Base-by-base conservation (phyloP, 1,140 invertebrate species). In the Holcopasites calliopsidis region DNA sequence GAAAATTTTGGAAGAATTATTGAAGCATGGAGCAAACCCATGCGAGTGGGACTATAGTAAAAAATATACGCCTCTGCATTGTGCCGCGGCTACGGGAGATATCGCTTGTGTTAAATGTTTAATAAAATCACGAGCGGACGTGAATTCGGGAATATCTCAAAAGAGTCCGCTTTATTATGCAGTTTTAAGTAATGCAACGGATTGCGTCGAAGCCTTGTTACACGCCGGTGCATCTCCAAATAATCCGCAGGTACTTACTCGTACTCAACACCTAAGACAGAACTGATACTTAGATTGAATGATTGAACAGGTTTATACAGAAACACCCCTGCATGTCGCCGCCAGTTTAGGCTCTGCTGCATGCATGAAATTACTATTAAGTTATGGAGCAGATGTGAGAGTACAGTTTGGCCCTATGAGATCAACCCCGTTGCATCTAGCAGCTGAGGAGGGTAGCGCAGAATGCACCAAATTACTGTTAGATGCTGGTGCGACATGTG, bases 251-350 rank as follows among this genome's bases (percentile, higher is more conserved):
- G 95, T 94, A 88, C 64, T 13, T 38, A 38, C 38, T 55, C 40
- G 52, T 8, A 21, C 71, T n/a, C 13, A 38, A 28, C 31, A 10
- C 31, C 21, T 28, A 38, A 26, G 16, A 44, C 47, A n/a, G n/a
- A n/a, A n/a, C n/a, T n/a, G n/a, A n/a, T n/a, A n/a, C n/a, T n/a
- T n/a, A n/a, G n/a, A n/a, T n/a, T n/a, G n/a, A n/a, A n/a, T n/a
- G n/a, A n/a, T 33, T 3, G 44, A 47, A 28, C 70, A 95, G 93
- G 94, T 96, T 31, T 96, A 94, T 79, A 96, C 95, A 5, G 96
- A 97, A 91, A 97, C 96, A 0, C 96, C 96, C 0, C 87, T 98
- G 5, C 96, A 97, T 78, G 94, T 97, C 4, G 96, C 96, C 11
- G 95, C 96, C 21, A 93, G 95, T 54, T 89, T 96, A 40, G 96